phyloP scores from a whole-genome alignment of 2,888 invertebrate genomes.

The Zele albiditarsus region DNA sequence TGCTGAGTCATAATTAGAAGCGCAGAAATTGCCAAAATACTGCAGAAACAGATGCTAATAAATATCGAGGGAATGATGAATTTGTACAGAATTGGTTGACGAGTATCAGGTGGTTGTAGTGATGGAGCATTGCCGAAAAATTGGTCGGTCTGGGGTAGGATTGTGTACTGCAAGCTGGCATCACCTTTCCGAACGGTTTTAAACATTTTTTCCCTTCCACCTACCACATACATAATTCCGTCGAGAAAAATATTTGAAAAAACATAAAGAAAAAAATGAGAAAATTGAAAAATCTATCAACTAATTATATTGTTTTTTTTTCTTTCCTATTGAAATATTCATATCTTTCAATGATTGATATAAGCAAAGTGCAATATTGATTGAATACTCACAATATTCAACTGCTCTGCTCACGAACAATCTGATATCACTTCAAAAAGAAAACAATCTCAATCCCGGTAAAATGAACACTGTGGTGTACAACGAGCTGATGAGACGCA shows the following conservation, averaged over 20 bases:
- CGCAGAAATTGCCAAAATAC: conserved; percentile 1
- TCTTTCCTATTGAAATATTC: neutral
- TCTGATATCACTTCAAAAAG: neutral
- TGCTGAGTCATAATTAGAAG: neutral
- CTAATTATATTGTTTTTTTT: neutral
- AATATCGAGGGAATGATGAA: conserved; percentile 11
- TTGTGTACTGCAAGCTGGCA: conserved; percentile 83
- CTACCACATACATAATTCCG: neutral
- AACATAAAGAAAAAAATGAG: neutral
- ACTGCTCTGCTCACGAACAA: neutral
- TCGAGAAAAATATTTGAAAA: neutral
- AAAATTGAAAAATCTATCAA: neutral
- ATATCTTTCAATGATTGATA: neutral
- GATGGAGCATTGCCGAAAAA: conserved; percentile 51
- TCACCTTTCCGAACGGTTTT: conserved; percentile 85
- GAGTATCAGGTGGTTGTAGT: conserved; percentile 49
- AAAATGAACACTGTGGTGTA: neutral
- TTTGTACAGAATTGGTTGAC: conserved; percentile 45
- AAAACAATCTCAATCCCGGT: neutral
- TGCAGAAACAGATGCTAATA: conserved; percentile 33
- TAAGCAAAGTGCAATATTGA: neutral
- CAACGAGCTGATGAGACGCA: neutral
- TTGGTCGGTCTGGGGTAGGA: conserved; percentile 80
- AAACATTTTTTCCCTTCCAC: conserved; percentile 75
- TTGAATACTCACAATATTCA: neutral